Percentiles rank a stretch among this genome's conserved stretches.
Evolutionary conservation across 2,113 vertebrate genomes (phyloP).

Genomic region (Prochilodus magdalenae): DNA sequence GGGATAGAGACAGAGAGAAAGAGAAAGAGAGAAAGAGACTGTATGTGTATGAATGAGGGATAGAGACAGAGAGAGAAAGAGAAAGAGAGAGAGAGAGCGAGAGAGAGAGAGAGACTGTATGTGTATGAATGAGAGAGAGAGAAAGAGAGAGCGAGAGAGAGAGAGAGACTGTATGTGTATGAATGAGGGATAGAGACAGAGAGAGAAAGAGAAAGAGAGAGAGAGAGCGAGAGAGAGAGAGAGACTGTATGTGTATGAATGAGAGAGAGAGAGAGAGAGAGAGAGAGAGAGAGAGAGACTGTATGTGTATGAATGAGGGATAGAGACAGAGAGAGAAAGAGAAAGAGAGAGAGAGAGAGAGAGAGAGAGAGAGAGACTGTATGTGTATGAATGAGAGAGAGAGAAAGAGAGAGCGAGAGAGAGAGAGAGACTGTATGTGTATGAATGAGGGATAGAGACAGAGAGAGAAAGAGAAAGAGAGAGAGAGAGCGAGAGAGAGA

Average conservation of each 20-base stretch:
- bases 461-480: background rate
- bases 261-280: background rate
- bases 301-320: no score
- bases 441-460: no score
- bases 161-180: no score
- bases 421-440: background rate
- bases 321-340: background rate
- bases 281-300: background rate
- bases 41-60: no score
- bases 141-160: background rate
- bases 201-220: background rate
- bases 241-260: no score
- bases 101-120: no score
- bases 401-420: no score
- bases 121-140: background rate
- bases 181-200: background rate
- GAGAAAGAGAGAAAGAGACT: no score
- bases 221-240: no score
- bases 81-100: no score
- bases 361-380: background rate
- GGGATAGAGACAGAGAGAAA: no score
- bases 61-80: background rate
- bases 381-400: no score
- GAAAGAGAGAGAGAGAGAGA: background rate
- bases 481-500: background rate